These are phyloP conservation scores for Hormiphora californensis DNA, from an alignment of 37 sponge, comb jelly and placozoan genomes.

Conservation along the genomic window DNA sequence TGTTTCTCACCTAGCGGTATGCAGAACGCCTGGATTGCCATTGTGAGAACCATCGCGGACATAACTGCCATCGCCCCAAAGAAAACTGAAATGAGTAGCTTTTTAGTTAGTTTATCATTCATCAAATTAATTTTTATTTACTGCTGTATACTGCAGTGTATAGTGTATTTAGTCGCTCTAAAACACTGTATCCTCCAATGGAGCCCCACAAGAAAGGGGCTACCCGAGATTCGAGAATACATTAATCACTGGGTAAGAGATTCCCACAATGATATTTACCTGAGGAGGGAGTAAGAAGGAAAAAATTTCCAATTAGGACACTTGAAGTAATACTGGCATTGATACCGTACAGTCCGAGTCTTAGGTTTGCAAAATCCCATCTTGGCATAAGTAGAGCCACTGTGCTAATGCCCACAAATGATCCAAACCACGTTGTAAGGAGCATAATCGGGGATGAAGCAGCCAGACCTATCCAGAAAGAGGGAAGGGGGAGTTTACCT, in stretches of 20 bases:
- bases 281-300: slow-evolving; percentile 9
- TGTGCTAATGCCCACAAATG: slow-evolving; percentile 47
- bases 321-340: slow-evolving; percentile 30
- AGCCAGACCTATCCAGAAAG: slow-evolving; percentile 18
- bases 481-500: background rate
- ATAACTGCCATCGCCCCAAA: background rate
- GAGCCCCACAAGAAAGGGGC: too few relatives aligned
- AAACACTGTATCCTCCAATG: too few relatives aligned
- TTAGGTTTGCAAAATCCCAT: background rate
- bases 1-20: slow-evolving; percentile 11
- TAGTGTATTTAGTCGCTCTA: too few relatives aligned
- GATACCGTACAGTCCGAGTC: slow-evolving; percentile 43
- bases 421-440: slow-evolving; percentile 29
- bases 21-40: slow-evolving; percentile 15
- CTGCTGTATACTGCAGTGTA: too few relatives aligned
- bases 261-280: background rate
- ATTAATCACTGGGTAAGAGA: too few relatives aligned
- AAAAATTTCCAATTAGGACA: slow-evolving; percentile 41
- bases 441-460: slow-evolving; percentile 27
- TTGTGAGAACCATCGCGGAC: background rate
- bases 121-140: too few relatives aligned
- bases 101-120: too few relatives aligned
- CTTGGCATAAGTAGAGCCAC: slow-evolving; percentile 7
- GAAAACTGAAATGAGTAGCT: background rate
- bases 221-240: too few relatives aligned